Conservation (phyloP, 2,888 invertebrate genomes). For the Boloria euphrosyne region DNA sequence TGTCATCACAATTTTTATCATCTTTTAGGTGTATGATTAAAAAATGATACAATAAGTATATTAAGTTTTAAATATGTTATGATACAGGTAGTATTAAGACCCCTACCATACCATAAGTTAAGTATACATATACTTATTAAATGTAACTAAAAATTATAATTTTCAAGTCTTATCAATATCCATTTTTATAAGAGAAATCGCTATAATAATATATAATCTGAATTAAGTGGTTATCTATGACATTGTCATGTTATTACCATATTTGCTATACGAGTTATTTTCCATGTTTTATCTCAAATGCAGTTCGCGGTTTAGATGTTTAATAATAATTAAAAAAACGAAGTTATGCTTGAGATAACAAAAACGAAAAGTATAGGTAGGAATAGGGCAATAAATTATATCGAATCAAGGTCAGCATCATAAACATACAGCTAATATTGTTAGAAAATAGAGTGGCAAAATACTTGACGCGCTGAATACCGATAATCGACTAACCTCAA, state of each 20-base stretch:
- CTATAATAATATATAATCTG: constrained; percentile 5
- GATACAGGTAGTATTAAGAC: too few relatives aligned
- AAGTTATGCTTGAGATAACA: neutral
- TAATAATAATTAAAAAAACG: constrained; percentile 1
- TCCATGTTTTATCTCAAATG: constrained; percentile 18
- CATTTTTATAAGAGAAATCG: neutral
- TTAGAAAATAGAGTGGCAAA: constrained; percentile 42
- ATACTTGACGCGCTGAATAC: constrained; percentile 37
- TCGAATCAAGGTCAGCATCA: constrained; percentile 32
- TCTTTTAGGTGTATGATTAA: neutral
- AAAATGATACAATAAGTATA: too few relatives aligned
- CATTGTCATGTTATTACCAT: constrained; percentile 23
- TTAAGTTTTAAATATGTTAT: too few relatives aligned
- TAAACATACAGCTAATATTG: constrained; percentile 31
- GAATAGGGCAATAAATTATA: constrained; percentile 21
- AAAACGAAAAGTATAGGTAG: constrained; percentile 7
- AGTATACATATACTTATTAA: too few relatives aligned
- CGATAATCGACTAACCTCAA: constrained; percentile 53
- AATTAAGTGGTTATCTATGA: constrained; percentile 21
- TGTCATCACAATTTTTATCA: constrained; percentile 10
- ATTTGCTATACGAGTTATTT: constrained; percentile 11
- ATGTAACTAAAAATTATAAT: too few relatives aligned
- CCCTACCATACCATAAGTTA: too few relatives aligned
- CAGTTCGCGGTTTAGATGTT: constrained; percentile 9
- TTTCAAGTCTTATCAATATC: too few relatives aligned